Conservation (phyloP, 2,888 invertebrate genomes). For the Ctena decussata region DNA sequence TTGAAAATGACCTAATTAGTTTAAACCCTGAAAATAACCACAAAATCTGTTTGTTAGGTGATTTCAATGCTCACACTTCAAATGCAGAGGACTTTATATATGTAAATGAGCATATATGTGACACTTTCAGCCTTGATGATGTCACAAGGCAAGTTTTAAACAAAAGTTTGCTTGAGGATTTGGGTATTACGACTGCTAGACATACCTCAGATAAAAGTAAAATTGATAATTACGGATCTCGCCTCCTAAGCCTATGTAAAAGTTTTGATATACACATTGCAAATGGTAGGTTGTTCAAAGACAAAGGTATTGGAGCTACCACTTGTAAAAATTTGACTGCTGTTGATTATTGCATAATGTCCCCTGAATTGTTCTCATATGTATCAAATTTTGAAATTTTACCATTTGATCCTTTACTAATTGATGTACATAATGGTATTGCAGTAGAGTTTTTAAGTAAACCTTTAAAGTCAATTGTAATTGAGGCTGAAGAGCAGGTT, state of each 20-base stretch:
- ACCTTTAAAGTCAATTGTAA: neutral
- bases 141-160: too few species aligned
- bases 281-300: neutral
- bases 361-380: neutral
- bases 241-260: neutral
- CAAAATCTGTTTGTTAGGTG: too few species aligned
- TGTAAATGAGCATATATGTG: too few species aligned
- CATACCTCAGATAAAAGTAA: too few species aligned
- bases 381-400: constrained; percentile 3
- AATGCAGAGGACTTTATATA: too few species aligned
- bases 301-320: neutral
- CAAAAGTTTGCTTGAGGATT: too few species aligned
- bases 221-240: neutral
- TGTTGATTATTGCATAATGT: neutral
- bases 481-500: neutral
- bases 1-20: too few species aligned
- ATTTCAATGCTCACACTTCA: too few species aligned
- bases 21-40: too few species aligned
- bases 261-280: neutral
- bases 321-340: neutral
- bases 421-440: constrained; percentile 2
- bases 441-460: neutral
- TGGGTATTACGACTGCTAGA: too few species aligned
- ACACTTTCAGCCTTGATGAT: too few species aligned
- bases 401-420: neutral